Evolutionary conservation across 2,888 invertebrate genomes (phyloP).

Genomic region (Parnassius orleans): DNA sequence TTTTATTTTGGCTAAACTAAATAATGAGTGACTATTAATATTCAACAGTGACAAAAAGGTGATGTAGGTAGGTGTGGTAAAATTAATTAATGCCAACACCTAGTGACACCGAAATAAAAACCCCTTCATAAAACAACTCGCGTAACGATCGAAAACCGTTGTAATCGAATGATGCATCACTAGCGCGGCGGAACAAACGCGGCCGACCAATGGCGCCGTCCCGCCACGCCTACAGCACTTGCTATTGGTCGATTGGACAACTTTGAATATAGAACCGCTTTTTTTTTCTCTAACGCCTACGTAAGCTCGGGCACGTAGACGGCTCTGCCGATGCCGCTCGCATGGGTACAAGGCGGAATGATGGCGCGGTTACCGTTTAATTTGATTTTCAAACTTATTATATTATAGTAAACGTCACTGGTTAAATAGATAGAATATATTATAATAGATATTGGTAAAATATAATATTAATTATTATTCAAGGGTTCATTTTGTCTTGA

Average conservation of each 20-base stretch:
- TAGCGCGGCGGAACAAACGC: slow-evolving; percentile 42
- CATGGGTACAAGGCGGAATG: background rate
- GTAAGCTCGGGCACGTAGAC: slow-evolving; percentile 48
- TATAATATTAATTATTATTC: too few relatives aligned
- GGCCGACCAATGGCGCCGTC: slow-evolving; percentile 58
- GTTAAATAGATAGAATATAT: too few relatives aligned
- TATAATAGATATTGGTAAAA: too few relatives aligned
- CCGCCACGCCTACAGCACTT: slow-evolving; percentile 71
- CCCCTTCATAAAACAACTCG: slow-evolving; percentile 33
- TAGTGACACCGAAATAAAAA: slow-evolving; percentile 31
- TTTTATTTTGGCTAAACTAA: background rate
- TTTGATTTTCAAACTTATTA: too few relatives aligned
- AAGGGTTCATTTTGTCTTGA: too few relatives aligned
- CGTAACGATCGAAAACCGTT: slow-evolving; percentile 39
- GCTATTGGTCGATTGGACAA: slow-evolving; percentile 68
- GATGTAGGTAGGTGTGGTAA: background rate
- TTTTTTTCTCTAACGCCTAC: slow-evolving; percentile 76
- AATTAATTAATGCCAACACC: slow-evolving; percentile 21
- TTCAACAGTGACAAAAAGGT: slow-evolving; percentile 2
- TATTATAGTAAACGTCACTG: too few relatives aligned
- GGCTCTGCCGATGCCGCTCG: slow-evolving; percentile 27
- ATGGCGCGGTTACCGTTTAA: too few relatives aligned
- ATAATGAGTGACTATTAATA: slow-evolving; percentile 7
- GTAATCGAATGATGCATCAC: slow-evolving; percentile 65
- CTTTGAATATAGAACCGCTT: slow-evolving; percentile 79